Conservation (phyloP, 2,888 invertebrate species). For the Arge pagana region DNA sequence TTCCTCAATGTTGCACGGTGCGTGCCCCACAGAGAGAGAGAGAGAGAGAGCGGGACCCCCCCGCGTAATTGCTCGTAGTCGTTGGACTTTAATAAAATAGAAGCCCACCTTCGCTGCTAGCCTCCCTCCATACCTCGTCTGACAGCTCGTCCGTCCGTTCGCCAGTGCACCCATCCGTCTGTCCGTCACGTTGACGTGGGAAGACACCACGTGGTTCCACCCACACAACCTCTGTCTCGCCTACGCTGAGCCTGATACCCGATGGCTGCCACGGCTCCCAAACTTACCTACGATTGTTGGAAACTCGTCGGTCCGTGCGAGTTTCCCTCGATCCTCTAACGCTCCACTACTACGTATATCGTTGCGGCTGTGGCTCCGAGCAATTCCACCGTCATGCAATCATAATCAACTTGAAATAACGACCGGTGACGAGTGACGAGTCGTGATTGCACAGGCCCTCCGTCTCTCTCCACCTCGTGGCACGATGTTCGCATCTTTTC, state of each 20-base stretch:
- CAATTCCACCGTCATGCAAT: slow-evolving; percentile 55
- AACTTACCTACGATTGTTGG: slow-evolving; percentile 56
- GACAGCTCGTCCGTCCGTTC: slow-evolving; percentile 47
- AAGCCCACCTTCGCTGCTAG: slow-evolving; percentile 35
- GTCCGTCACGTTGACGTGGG: slow-evolving; percentile 59
- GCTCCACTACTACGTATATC: slow-evolving; percentile 12
- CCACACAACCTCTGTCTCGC: slow-evolving; percentile 34
- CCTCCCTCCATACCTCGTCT: slow-evolving; percentile 34
- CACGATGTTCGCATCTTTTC: too few species aligned
- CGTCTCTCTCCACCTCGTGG: not conserved
- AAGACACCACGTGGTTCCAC: slow-evolving; percentile 50
- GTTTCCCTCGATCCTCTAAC: slow-evolving; percentile 28
- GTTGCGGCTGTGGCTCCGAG: slow-evolving; percentile 28
- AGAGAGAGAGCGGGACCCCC: slow-evolving; percentile 5
- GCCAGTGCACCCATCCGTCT: slow-evolving; percentile 42
- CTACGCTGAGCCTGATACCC: slow-evolving; percentile 45
- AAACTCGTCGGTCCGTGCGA: slow-evolving; percentile 55
- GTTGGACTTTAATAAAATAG: slow-evolving; percentile 56
- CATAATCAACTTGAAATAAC: slow-evolving; percentile 50
- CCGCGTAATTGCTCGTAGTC: slow-evolving; percentile 56
- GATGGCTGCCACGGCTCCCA: slow-evolving; percentile 44
- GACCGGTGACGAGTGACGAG: slow-evolving; percentile 20
- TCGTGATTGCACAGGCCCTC: not conserved
- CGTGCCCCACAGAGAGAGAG: slow-evolving; percentile 37
- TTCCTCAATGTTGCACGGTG: slow-evolving; percentile 28